Evolutionary conservation across 23 tunicate genomes (phyloP), one percentile per base, ranked within the genome.

Genomic region (Trididemnum clinides): DNA sequence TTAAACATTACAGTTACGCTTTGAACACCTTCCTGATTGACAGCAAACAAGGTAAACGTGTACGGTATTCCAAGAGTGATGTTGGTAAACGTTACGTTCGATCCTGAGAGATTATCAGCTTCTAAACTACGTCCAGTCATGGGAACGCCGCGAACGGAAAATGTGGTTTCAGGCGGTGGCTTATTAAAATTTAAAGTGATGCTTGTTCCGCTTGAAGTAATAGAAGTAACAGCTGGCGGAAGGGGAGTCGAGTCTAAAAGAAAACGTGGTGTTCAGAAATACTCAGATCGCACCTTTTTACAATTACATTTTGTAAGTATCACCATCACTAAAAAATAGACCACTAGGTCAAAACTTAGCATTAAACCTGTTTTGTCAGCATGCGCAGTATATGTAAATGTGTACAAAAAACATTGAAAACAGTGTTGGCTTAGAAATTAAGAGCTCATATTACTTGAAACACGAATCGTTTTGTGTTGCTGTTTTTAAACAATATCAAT

Each of bases 31-130:
- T 15, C 23, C 6, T 62, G 18, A 12, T 18, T 12, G 18, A 62
- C 27, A 62, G 69, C 69, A 21, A 12, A 62, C 22, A 62, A 18
- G 4, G 69, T 12, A 21, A 70, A 70, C 28, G 28, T 31, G 37
- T 70, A 70, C 10, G 36, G 77, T 7, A 30, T 21, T 32, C 77
- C 77, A 15, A 70, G 22, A 7, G 39, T 33, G 36, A 70, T 70
- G 77, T 70, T 70, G 37, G 69, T 62, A 62, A 62, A 62, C 23
- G 18, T 62, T 62, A 21, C 69, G 27, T 26, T 62, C 18, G 69
- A 15, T 26, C 69, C 69, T 12, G 69, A 12, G 6, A 62, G 21
- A 62, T 62, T 62, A 12, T 21, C 27, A 12, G 69, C 69, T 62
- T 62, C 27, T 4, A 62, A 4, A 44, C 54, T 44, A 12, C 4